Evolutionary conservation across 2,797 vertebrate genomes (phyloP), one percentile per base, ranked within the genome.

Genomic region (Amblyopsis hoosieri): DNA sequence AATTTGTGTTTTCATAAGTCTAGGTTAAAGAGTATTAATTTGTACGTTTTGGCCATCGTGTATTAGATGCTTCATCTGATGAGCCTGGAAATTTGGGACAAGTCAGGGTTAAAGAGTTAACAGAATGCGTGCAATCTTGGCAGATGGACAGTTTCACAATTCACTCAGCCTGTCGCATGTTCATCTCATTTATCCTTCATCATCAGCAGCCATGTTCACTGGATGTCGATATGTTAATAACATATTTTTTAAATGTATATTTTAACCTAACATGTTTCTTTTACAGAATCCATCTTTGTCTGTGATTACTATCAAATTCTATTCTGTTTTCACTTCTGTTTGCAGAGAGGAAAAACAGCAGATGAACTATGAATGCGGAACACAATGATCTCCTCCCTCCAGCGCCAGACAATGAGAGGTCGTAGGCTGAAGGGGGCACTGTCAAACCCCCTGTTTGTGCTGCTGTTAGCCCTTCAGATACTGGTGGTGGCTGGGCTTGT

Each of bases 281-380:
- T 48, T 49, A 33, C 31, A 37, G 0, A 53, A 19, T 12, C 8
- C n/a, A 10, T 31, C 47, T 67, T 60, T 6, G 14, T n/a, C 23
- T 53, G 11, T 51, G 46, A 8, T 72, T 52, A 65, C 47, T 78
- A 42, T 84, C 54, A 50, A 23, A 11, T 47, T 2, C 33, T 54
- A 47, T 62, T 72, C 23, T 69, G 59, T 71, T 62, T 75, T 72
- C 76, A 71, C 61, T 81, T 90, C 49, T 81, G 69, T 9, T 91
- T 87, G 53, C 85, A 91, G 90, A 91, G 87, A 95, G 94, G 90
- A 92, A 91, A 94, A 93, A 92, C 92, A 94, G 91, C 93, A 93
- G 93, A 95, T 96, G 96, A 99, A 99, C 95, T 99, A 99, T 99
- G 98, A 97, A 99, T 98, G 95, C 96, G 96, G 97, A 96, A 97